phyloP scores from a whole-genome alignment of 2,888 invertebrate genomes.

The Fragum sueziense region DNA sequence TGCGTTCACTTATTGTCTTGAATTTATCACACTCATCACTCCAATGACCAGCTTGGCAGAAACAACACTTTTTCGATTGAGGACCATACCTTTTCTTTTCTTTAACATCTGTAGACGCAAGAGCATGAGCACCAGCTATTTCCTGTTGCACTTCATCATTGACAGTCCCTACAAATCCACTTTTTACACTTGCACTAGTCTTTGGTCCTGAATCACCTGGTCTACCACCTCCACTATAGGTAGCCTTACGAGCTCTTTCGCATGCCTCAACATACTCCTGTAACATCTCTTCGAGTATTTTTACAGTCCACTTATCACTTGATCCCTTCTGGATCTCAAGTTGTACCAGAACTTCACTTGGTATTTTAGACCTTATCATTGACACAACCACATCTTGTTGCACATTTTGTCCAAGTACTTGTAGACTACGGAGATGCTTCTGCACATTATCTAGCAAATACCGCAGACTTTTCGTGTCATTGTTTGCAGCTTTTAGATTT shows the following conservation, averaged over 20 bases:
- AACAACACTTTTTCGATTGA: background rate
- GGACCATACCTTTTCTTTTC: background rate
- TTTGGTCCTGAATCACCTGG: background rate
- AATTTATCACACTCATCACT: slow-evolving; percentile 38
- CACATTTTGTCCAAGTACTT: slow-evolving; percentile 26
- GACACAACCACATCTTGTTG: slow-evolving; percentile 36
- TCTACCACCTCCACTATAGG: too few species aligned
- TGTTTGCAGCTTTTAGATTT: slow-evolving; percentile 14
- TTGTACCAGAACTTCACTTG: slow-evolving; percentile 27
- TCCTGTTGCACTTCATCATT: background rate
- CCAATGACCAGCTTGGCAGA: slow-evolving; percentile 24
- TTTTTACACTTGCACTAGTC: background rate
- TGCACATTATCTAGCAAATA: slow-evolving; percentile 21
- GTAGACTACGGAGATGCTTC: slow-evolving; percentile 35
- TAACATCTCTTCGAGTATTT: slow-evolving; percentile 16
- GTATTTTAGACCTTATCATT: slow-evolving; percentile 24
- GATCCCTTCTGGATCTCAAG: slow-evolving; percentile 25
- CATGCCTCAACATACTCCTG: slow-evolving; percentile 14
- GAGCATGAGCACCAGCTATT: background rate
- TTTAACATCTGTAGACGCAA: slow-evolving; percentile 1
- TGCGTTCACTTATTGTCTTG: slow-evolving; percentile 24
- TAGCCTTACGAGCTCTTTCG: background rate
- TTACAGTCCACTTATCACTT: slow-evolving; percentile 15
- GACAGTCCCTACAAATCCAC: background rate
- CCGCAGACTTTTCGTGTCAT: slow-evolving; percentile 8